These are phyloP conservation scores for Synodontis membranacea DNA, from an alignment of 2,113 vertebrate genomes.

Conservation along the genomic window DNA sequence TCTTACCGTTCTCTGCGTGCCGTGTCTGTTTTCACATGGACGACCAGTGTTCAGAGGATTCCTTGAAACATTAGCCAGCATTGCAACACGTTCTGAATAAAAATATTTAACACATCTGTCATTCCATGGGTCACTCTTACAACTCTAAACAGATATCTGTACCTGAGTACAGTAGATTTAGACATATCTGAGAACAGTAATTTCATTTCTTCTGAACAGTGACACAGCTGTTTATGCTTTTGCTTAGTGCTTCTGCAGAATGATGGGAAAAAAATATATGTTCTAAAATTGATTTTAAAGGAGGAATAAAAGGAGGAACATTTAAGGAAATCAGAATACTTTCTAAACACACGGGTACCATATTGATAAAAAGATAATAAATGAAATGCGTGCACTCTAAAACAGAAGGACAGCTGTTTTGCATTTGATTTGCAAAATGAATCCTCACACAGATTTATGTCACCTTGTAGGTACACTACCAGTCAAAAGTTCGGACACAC, in stretches of 20 bases:
- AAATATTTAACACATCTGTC: background rate
- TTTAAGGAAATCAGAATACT: background rate
- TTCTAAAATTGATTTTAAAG: background rate
- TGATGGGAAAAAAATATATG: background rate
- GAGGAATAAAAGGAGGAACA: background rate
- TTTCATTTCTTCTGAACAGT: background rate
- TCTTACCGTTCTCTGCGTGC: slow-evolving; percentile 58
- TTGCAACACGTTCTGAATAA: slow-evolving; percentile 53
- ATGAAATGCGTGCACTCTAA: background rate
- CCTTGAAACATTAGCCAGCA: slow-evolving; percentile 60
- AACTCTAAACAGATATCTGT: background rate
- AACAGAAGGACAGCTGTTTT: background rate
- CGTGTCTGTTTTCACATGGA: slow-evolving; percentile 31
- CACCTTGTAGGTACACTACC: no score
- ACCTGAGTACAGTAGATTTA: background rate
- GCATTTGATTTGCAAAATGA: background rate
- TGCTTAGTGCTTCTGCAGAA: background rate
- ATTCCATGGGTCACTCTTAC: background rate
- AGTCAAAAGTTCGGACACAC: no score
- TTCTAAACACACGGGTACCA: background rate
- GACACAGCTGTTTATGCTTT: background rate
- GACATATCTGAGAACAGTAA: background rate
- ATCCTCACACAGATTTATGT: no score
- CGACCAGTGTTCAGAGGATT: slow-evolving; percentile 38
- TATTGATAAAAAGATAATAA: background rate